These are phyloP conservation scores for Oreochromis niloticus DNA, from an alignment of 2,113 vertebrate species.

Conservation along the genomic window DNA sequence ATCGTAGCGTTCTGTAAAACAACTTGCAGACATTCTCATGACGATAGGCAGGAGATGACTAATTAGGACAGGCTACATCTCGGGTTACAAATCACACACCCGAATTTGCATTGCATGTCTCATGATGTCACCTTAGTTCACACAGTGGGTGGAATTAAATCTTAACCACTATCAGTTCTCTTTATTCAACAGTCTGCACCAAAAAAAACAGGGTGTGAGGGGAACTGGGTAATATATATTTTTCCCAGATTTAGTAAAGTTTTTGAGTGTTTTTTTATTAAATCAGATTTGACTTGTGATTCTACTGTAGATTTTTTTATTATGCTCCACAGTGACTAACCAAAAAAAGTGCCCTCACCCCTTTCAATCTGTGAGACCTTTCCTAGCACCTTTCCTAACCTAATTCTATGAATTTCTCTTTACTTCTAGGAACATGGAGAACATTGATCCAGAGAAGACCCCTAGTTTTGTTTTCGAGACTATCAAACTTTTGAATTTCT, in stretches of 20 bases:
- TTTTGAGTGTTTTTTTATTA: not conserved
- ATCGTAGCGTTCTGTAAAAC: not conserved
- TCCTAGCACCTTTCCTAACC: not conserved
- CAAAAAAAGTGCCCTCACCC: not conserved
- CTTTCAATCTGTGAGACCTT: not conserved
- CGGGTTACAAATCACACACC: not conserved
- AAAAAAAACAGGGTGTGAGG: not conserved
- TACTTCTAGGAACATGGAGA: slow-evolving; percentile 81
- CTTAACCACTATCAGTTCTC: not conserved
- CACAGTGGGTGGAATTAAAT: not conserved
- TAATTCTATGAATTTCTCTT: not conserved
- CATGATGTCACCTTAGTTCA: not conserved
- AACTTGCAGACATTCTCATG: not conserved
- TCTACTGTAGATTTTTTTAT: not conserved
- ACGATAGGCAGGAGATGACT: not conserved
- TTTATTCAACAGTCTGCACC: not conserved
- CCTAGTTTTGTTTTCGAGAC: slow-evolving; percentile 79
- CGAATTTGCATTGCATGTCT: not conserved
- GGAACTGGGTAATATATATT: not conserved
- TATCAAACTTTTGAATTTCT: slow-evolving; percentile 77
- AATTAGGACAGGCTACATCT: not conserved
- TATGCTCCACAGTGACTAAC: not conserved
- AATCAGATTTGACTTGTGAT: not conserved
- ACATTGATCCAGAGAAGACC: slow-evolving; percentile 79
- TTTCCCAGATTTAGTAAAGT: not conserved